These are phyloP conservation scores for Plotosus lineatus DNA, from an alignment of 2,113 vertebrate genomes.

Conservation along the genomic window DNA sequence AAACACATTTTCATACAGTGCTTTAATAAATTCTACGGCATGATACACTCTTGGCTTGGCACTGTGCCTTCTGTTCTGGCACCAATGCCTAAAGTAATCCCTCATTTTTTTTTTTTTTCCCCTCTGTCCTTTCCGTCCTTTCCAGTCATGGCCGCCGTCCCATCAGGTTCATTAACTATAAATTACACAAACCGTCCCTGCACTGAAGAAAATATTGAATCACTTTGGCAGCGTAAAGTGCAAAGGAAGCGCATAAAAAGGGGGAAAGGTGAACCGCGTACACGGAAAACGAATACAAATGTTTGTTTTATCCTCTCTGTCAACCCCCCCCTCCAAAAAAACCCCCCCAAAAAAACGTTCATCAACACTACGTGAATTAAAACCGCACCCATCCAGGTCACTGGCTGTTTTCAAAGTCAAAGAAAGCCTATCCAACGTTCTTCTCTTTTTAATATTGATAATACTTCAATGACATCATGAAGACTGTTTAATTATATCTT, in stretches of 20 bases:
- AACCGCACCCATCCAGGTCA: neutral
- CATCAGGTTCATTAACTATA: constrained; percentile 3
- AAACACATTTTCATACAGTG: neutral
- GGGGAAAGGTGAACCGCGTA: neutral
- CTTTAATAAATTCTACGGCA: constrained; percentile 31
- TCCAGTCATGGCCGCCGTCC: constrained; percentile 13
- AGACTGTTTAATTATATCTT: neutral
- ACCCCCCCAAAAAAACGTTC: no score
- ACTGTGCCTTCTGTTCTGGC: neutral
- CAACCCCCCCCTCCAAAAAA: no score
- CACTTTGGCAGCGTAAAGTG: constrained; percentile 7
- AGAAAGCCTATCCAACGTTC: neutral
- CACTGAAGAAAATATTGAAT: constrained; percentile 16
- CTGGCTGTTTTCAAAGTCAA: neutral
- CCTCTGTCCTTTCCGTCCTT: constrained; percentile 39
- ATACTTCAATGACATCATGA: neutral
- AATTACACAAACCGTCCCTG: constrained; percentile 15
- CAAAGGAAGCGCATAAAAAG: neutral
- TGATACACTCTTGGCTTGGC: neutral
- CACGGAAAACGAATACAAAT: constrained; percentile 14
- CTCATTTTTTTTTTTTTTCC: neutral
- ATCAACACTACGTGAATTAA: neutral
- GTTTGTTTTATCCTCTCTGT: constrained; percentile 13
- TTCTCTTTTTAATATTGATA: neutral
- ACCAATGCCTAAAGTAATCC: constrained; percentile 36